phyloP scores from a whole-genome alignment of 2,888 invertebrate genomes.

The Chymomyza amoena region DNA sequence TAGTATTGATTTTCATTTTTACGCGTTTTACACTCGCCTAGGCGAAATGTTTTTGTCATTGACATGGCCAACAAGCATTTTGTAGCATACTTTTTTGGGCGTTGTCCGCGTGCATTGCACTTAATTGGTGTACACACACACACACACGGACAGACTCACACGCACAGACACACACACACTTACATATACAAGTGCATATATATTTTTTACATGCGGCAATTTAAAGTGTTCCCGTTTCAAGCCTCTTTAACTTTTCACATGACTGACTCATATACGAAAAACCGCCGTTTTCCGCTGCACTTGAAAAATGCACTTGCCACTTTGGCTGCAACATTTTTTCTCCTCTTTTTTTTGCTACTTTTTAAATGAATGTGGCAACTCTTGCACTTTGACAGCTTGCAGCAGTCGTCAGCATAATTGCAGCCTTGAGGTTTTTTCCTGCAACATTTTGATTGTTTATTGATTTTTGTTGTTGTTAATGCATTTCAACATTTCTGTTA shows the following conservation, averaged over 20 bases:
- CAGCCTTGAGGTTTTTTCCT: constrained; percentile 54
- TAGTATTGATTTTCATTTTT: constrained; percentile 64
- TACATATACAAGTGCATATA: neutral
- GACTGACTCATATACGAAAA: neutral
- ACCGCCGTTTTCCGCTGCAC: constrained; percentile 41
- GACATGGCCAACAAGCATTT: constrained; percentile 37
- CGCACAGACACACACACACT: neutral
- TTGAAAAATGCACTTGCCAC: constrained; percentile 64
- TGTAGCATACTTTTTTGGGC: constrained; percentile 59
- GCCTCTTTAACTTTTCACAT: neutral
- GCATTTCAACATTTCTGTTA: neutral
- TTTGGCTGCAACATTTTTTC: constrained; percentile 5
- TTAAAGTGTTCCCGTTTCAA: neutral
- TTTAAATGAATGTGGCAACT: constrained; percentile 29
- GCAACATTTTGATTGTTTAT: constrained; percentile 57
- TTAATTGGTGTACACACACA: constrained; percentile 60
- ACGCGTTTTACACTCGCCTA: constrained; percentile 51
- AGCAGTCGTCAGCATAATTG: constrained; percentile 48
- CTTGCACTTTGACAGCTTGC: constrained; percentile 46
- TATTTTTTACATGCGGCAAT: neutral
- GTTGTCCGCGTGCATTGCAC: constrained; percentile 59
- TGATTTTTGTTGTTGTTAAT: constrained; percentile 45
- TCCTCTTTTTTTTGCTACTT: constrained; percentile 10
- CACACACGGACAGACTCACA: constrained; percentile 6
- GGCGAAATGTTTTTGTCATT: constrained; percentile 47